These are phyloP conservation scores for Acromyrmex echinatior DNA, from an alignment of 1,140 invertebrate species.

Conservation along the genomic window DNA sequence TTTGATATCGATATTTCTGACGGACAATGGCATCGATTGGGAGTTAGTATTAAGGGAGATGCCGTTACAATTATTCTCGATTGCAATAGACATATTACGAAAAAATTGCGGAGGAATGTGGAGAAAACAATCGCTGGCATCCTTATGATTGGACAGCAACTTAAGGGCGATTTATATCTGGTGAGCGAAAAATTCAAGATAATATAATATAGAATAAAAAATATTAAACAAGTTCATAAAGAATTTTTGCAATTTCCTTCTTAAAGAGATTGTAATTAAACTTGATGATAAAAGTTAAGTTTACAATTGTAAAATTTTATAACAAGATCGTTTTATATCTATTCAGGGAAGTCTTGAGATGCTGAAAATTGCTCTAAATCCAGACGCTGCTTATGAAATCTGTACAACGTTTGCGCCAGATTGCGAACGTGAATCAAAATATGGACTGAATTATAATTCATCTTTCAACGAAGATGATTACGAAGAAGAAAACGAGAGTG, in stretches of 20 bases:
- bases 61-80: conserved; percentile 91
- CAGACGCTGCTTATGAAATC: conserved; percentile 93
- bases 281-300: not conserved
- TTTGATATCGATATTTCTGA: conserved; percentile 90
- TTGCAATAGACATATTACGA: conserved; percentile 89
- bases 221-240: conserved; percentile 7
- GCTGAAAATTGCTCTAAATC: conserved; percentile 90
- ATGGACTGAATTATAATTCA: not conserved
- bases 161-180: conserved; percentile 89
- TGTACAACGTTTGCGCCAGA: conserved; percentile 90
- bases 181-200: conserved; percentile 83
- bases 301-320: conserved; percentile 1
- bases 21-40: conserved; percentile 92
- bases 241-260: not conserved
- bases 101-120: conserved; percentile 87
- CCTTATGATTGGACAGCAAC: conserved; percentile 91
- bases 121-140: conserved; percentile 90
- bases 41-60: conserved; percentile 92
- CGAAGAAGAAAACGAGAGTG: not conserved
- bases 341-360: conserved; percentile 92
- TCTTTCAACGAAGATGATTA: conserved; percentile 41
- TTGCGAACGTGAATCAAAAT: conserved; percentile 83
- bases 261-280: not conserved
- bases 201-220: not conserved
- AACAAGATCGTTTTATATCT: not conserved